phyloP scores from a whole-genome alignment of 2,888 invertebrate species.

The Tipula confusa region DNA sequence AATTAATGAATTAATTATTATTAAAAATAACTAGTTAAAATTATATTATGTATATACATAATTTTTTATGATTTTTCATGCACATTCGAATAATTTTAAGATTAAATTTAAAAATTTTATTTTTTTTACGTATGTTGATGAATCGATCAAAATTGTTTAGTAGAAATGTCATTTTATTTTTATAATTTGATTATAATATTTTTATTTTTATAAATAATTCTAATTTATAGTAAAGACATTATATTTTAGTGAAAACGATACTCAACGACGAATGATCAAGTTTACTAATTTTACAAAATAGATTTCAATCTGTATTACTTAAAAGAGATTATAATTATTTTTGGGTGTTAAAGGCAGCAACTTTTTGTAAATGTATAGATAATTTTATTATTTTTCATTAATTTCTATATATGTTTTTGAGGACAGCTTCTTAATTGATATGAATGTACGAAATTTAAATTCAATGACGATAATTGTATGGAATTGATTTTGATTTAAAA shows the following conservation, averaged over 20 bases:
- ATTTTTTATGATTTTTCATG: not conserved
- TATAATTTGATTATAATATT: not conserved
- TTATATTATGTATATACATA: constrained; percentile 9
- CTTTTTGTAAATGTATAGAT: not conserved
- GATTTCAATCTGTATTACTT: not conserved
- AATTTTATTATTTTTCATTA: not conserved
- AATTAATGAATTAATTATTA: not conserved
- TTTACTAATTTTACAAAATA: not conserved
- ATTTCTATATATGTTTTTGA: not conserved
- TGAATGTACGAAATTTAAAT: not conserved
- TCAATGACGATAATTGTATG: not conserved
- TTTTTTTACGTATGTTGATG: not conserved
- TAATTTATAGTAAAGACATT: not conserved
- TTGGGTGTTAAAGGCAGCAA: not conserved
- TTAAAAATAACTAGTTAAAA: not conserved
- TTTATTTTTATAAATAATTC: not conserved
- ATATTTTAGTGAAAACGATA: not conserved
- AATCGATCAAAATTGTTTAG: not conserved
- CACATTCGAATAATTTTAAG: not conserved
- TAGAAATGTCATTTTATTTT: not conserved
- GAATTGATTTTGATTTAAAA: not conserved
- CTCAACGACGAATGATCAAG: not conserved
- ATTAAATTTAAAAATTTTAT: not conserved
- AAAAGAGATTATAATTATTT: not conserved
- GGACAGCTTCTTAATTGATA: not conserved